Evolutionary conservation across 2,113 vertebrate genomes (phyloP).

Genomic region (Megaceryle maxima): DNA sequence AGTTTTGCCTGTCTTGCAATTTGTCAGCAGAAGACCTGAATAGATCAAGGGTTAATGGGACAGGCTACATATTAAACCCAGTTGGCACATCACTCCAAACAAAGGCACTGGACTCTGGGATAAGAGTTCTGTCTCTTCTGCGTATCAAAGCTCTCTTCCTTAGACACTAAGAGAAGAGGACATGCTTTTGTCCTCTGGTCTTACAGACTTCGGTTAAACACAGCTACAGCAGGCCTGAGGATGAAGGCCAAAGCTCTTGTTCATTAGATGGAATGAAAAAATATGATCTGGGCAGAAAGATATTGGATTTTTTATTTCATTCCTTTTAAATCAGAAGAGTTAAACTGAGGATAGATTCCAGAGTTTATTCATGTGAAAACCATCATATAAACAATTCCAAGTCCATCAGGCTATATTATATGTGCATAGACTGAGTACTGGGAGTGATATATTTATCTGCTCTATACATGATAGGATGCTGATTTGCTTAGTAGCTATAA

Average conservation of each 20-base stretch:
- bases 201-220: not conserved
- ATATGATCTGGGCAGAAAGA: not conserved
- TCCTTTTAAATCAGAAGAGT: not conserved
- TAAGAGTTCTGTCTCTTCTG: not conserved
- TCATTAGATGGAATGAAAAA: not conserved
- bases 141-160: not conserved
- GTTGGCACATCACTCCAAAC: accelerated
- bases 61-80: not conserved
- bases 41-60: not conserved
- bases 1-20: not conserved
- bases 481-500: not conserved
- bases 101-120: not conserved
- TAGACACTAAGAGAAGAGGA: not conserved
- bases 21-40: not conserved
- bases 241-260: not conserved
- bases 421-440: not conserved
- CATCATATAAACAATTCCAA: not conserved
- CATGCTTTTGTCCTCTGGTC: not conserved
- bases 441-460: not conserved
- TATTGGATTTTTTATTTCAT: not conserved
- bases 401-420: not conserved
- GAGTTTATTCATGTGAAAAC: not conserved
- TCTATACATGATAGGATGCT: not conserved
- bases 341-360: not conserved
- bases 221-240: not conserved